These are phyloP conservation scores for Diadema setosum DNA, from an alignment of 35 echinoderm and acorn worm genomes.

Conservation along the genomic window DNA sequence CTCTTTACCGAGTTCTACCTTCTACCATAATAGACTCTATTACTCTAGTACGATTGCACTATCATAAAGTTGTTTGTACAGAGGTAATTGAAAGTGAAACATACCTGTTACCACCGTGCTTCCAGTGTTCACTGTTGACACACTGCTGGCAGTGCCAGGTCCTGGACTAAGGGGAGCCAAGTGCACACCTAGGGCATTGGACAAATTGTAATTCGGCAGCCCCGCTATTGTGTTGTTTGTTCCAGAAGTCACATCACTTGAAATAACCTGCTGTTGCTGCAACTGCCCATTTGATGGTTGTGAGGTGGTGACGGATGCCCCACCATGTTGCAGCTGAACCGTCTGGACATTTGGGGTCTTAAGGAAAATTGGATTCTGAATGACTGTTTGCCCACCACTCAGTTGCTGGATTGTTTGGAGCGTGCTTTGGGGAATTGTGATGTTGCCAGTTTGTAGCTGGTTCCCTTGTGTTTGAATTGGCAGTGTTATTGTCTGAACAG, in stretches of 20 bases:
- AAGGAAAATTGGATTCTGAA: neutral
- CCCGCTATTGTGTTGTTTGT: neutral
- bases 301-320: conserved; percentile 22
- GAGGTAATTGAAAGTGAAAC: too few species aligned
- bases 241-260: neutral
- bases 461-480: conserved; percentile 35
- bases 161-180: neutral
- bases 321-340: conserved; percentile 33
- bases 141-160: neutral
- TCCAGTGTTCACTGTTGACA: neutral
- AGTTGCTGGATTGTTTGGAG: neutral
- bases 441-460: conserved; percentile 42
- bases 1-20: too few species aligned
- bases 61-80: too few species aligned
- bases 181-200: conserved; percentile 21
- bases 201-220: conserved; percentile 21
- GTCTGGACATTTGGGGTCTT: conserved; percentile 54
- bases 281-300: neutral
- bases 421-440: conserved; percentile 25
- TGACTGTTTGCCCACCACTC: neutral
- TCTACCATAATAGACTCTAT: too few species aligned
- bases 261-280: conserved; percentile 25
- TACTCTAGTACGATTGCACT: too few species aligned
- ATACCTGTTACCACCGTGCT: neutral
- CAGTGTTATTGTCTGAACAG: conserved; percentile 47